Percentiles rank a stretch among this genome's conserved stretches.
Conservation (phyloP, 92 coral and sea anemone species). For the Siderastrea siderea region DNA sequence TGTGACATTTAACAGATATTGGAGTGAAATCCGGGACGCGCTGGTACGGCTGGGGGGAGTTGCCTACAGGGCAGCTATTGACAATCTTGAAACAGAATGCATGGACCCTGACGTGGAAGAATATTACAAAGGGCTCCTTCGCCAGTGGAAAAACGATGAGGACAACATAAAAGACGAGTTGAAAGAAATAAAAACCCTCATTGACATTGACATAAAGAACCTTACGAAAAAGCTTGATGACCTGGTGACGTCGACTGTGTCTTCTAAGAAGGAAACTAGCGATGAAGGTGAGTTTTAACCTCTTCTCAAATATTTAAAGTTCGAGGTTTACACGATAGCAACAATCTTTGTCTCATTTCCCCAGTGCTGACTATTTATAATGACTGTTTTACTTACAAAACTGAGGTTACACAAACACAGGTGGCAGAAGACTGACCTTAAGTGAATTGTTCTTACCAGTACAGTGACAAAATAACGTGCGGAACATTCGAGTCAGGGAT, state of each 20-base stretch:
- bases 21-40: constrained; percentile 44
- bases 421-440: too few species aligned
- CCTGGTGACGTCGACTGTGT: not conserved
- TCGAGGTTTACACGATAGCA: too few species aligned
- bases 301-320: too few species aligned
- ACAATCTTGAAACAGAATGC: constrained; percentile 24
- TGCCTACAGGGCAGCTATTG: constrained; percentile 15
- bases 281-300: constrained; percentile 3
- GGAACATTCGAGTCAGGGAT: too few species aligned
- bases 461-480: too few species aligned
- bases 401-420: too few species aligned
- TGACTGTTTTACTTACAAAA: too few species aligned
- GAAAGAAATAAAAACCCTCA: not conserved
- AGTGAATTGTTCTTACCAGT: too few species aligned
- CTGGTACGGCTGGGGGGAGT: constrained; percentile 46
- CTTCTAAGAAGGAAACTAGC: not conserved
- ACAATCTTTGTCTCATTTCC: too few species aligned
- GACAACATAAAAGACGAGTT: not conserved
- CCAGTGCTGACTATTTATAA: too few species aligned
- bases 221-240: constrained; percentile 8
- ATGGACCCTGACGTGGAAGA: constrained; percentile 54
- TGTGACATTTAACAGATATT: constrained; percentile 33
- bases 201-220: not conserved
- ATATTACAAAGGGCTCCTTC: constrained; percentile 20
- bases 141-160: constrained; percentile 34